Evolutionary conservation across 1,140 invertebrate species (phyloP), one percentile per base, ranked within the genome.

Genomic region (Drosophila bocki): DNA sequence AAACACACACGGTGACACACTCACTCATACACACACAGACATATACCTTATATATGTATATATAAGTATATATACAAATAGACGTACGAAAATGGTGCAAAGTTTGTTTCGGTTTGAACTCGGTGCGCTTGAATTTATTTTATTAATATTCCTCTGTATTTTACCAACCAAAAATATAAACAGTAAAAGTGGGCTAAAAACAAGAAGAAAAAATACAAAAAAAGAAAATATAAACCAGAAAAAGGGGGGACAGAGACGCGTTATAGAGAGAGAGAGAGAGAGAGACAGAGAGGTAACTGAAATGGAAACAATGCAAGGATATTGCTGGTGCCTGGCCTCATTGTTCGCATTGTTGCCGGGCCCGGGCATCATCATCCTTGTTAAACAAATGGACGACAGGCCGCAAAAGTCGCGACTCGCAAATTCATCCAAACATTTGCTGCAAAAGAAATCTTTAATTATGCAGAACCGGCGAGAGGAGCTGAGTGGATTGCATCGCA

Each of bases 81-180:
- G 68, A 80, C 47, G 15, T 64, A 78, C 54, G 54, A 78, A 90
- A 82, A 77, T 91, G 69, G 91, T 92, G 91, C 91, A 92, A 92
- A 92, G 82, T 92, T 90, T 92, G 85, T 92, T 92, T 92, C 91
- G 91, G 91, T 92, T 92, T 92, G 80, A 91, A 91, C 75, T 92
- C 86, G 88, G 88, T 92, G 91, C 91, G 91, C 82, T 92, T 92
- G 80, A 92, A 92, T 86, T 85, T 84, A 81, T 88, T 78, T 90
- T 78, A 78, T 87, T 71, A 65, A 80, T 80, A 78, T 85, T 78
- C 71, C 33, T 71, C 61, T 67, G 57, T 72, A 79, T 60, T 62
- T 56, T 60, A 83, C 74, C 47, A 77, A 78, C n/a, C 48, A 62
- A 83, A 75, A 50, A 54, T 47, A 62, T 67, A 50, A 54, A 58